Percentiles rank a stretch among this genome's conserved stretches.
Evolutionary conservation across 2,113 vertebrate species (phyloP).

Genomic region (Herpetotheres cachinnans): DNA sequence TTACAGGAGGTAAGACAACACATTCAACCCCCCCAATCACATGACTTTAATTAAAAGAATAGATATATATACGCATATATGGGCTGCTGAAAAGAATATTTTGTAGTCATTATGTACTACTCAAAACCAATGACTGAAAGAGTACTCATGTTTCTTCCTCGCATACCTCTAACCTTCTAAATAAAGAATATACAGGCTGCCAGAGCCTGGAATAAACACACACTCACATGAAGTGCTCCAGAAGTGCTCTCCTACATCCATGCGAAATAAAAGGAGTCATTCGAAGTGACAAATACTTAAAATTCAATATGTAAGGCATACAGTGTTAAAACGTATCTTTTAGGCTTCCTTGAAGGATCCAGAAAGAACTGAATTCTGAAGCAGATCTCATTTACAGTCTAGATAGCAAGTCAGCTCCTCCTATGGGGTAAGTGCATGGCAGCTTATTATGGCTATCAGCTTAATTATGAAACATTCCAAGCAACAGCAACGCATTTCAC

Average conservation of each 20-base stretch:
- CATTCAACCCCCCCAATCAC: neutral
- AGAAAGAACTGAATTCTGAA: neutral
- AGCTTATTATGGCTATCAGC: slow-evolving; percentile 37
- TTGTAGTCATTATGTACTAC: neutral
- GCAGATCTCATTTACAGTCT: slow-evolving; percentile 26
- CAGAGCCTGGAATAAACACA: slow-evolving; percentile 2
- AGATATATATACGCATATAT: neutral
- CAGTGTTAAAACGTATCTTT: neutral
- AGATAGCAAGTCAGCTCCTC: slow-evolving; percentile 10
- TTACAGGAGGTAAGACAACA: neutral
- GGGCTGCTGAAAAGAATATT: neutral
- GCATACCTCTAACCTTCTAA: neutral
- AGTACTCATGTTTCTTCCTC: neutral
- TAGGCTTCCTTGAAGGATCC: neutral
- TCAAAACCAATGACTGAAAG: neutral
- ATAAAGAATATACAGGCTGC: neutral
- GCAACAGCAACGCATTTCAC: neutral
- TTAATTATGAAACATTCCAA: slow-evolving; percentile 12
- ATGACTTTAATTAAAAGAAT: neutral
- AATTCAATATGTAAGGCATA: neutral
- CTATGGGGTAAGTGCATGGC: slow-evolving; percentile 9
- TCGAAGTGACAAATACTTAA: neutral
- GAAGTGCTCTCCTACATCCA: neutral
- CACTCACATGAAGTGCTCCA: neutral
- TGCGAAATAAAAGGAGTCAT: neutral